A percentile compares a stretch with the other conserved stretches of the same genome.
Conservation (phyloP, 2,888 invertebrate species). For the Saturnia japonica region DNA sequence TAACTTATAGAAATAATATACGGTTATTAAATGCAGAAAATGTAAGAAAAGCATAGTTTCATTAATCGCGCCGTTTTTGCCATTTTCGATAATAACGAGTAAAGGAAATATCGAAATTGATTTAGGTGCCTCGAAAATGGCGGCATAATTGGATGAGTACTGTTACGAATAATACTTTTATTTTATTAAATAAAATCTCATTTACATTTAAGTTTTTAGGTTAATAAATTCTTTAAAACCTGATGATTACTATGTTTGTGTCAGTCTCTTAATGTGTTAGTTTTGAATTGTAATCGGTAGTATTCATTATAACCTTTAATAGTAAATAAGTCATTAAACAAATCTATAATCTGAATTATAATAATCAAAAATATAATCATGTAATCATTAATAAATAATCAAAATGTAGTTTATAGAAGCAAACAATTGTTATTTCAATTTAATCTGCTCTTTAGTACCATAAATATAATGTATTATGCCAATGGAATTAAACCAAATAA, state of each 20-base stretch:
- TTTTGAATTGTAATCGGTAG: not conserved
- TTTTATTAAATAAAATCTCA: not conserved
- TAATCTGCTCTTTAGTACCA: constrained; percentile 4
- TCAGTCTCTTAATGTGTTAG: not conserved
- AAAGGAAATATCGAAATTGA: not conserved
- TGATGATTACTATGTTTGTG: not conserved
- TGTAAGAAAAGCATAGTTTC: not conserved
- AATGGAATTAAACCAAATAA: constrained; percentile 62
- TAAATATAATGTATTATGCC: constrained; percentile 38
- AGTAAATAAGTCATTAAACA: not conserved
- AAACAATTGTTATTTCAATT: not conserved
- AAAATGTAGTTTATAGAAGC: constrained; percentile 3
- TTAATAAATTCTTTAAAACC: not conserved
- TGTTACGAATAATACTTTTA: not conserved
- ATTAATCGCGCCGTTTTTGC: not conserved
- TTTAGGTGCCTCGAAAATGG: not conserved
- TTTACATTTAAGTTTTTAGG: not conserved
- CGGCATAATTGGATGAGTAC: not conserved
- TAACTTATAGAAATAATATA: not conserved
- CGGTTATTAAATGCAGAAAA: not conserved
- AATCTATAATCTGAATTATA: not conserved
- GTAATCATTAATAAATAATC: constrained; percentile 2
- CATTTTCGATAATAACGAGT: not conserved
- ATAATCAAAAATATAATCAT: constrained; percentile 1
- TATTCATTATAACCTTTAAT: not conserved